Base-by-base conservation (phyloP, 2,888 invertebrate genomes). In the Lymantria monacha region DNA sequence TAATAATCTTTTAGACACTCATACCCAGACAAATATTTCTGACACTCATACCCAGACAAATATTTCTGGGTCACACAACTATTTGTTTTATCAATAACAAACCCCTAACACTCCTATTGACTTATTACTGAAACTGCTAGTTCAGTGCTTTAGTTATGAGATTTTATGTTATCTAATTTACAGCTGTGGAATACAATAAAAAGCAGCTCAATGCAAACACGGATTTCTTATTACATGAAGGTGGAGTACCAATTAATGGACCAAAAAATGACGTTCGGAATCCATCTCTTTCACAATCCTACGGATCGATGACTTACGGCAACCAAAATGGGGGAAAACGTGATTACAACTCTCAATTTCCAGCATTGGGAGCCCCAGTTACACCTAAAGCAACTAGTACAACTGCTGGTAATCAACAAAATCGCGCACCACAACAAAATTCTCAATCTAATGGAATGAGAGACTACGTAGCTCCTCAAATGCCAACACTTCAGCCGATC, bases 191-290 rank as follows among this genome's bases (percentile, higher is more conserved):
- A 63, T 73, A 72, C 49, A 72, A 69, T 46, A 76, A 68, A 48
- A 74, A 55, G n/a, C 66, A 73, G 41, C 72, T 77, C 51, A 85
- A 81, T 70, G 66, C 79, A 7, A 87, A 79, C 58, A 76, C 74
- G 7, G 90, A 91, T 55, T 91, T 91, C 54, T 73, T 91, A 66
- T 56, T 79, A 30, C 90, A 90, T 45, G 90, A 91, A 79, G 75
- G 77, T 42, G 82, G 82, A 33, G 64, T 58, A 8, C 59, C 68
- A 43, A 49, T 59, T 41, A 65, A 62, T 49, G 69, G 61, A 15
- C 67, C 75, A 37, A 84, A 84, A 68, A 75, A 67, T 59, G 71
- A 82, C 61, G 64, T 69, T 49, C 58, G 53, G 11, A 10, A 33
- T 10, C 33, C 22, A 22, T 22, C 22, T 22, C 22, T 22, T 5